phyloP scores from a whole-genome alignment of 2,797 vertebrate genomes.

The Ctenopoma kingsleyae region DNA sequence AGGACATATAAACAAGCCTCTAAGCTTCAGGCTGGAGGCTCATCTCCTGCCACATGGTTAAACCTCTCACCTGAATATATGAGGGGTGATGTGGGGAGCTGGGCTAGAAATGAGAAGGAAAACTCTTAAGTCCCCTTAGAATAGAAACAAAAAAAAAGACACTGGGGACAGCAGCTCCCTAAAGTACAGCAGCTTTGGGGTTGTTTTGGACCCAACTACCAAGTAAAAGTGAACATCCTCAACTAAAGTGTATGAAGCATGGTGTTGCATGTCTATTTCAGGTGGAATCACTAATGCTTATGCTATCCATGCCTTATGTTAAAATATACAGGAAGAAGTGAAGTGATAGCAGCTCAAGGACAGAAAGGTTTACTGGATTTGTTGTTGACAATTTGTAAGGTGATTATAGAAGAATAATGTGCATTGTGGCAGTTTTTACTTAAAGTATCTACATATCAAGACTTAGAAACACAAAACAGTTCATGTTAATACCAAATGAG shows the following conservation, averaged over 20 bases:
- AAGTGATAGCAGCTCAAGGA: not conserved
- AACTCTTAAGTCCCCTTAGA: slow-evolving; percentile 30
- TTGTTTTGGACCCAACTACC: slow-evolving; percentile 33
- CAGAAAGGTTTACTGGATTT: not conserved
- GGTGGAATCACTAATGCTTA: not conserved
- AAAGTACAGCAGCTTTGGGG: slow-evolving; percentile 22
- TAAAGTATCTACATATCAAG: not conserved
- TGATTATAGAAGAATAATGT: slow-evolving; percentile 1
- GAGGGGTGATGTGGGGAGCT: slow-evolving; percentile 26
- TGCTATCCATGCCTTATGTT: not conserved
- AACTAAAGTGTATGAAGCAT: slow-evolving; percentile 7
- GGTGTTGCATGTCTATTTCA: not conserved
- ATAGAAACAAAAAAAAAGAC: slow-evolving; percentile 39
- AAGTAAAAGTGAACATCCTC: slow-evolving; percentile 28
- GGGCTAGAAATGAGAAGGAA: slow-evolving; percentile 24
- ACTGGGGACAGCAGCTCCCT: slow-evolving; percentile 7
- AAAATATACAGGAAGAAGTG: slow-evolving; percentile 1
- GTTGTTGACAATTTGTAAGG: not conserved
- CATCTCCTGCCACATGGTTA: slow-evolving; percentile 49
- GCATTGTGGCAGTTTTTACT: not conserved
- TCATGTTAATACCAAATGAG: not conserved
- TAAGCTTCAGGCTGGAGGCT: slow-evolving; percentile 52
- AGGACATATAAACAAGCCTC: slow-evolving; percentile 63
- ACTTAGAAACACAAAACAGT: not conserved
- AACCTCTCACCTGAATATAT: slow-evolving; percentile 36